Evolutionary conservation across 2,113 vertebrate species (phyloP).

Genomic region (Pterocles gutturalis): DNA sequence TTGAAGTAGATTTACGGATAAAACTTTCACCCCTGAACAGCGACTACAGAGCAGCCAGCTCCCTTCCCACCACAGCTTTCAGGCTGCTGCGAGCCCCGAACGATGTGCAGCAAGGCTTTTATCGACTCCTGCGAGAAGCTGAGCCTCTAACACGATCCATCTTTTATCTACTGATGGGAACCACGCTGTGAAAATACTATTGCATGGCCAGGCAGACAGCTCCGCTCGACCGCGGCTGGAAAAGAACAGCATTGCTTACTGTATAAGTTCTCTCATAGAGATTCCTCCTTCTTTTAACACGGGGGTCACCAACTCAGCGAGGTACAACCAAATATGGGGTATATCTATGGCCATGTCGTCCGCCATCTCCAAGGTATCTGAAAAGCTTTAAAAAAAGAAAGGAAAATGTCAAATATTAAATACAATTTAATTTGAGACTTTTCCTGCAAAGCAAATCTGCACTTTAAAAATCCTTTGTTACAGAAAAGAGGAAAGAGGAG

Average conservation of each 20-base stretch:
- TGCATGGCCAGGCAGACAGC: not conserved
- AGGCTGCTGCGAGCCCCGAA: rapidly evolving
- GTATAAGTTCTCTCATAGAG: conserved; percentile 94
- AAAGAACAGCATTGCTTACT: conserved; percentile 73
- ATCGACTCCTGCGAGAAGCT: rapidly evolving
- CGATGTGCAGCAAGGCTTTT: rapidly evolving
- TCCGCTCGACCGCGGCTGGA: not conserved
- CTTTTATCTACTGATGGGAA: not conserved
- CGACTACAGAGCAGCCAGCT: not conserved
- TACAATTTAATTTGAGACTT: not conserved
- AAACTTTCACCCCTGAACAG: not conserved
- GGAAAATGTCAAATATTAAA: not conserved
- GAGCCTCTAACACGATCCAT: not conserved
- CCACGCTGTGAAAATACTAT: rapidly evolving
- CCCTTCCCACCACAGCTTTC: not conserved
- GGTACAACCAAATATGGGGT: conserved; percentile 98
- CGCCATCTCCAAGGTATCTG: conserved; percentile 92
- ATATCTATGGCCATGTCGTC: conserved; percentile 99
- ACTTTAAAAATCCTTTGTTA: not conserved
- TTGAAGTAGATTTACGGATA: not conserved
- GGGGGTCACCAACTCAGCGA: conserved; percentile 93
- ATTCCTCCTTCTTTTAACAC: conserved; percentile 93
- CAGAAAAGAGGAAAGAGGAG: not conserved
- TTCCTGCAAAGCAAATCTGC: not conserved
- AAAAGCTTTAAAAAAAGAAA: conserved; percentile 79